Evolutionary conservation across 2,888 invertebrate genomes (phyloP).

Genomic region (Diabrotica balteata): DNA sequence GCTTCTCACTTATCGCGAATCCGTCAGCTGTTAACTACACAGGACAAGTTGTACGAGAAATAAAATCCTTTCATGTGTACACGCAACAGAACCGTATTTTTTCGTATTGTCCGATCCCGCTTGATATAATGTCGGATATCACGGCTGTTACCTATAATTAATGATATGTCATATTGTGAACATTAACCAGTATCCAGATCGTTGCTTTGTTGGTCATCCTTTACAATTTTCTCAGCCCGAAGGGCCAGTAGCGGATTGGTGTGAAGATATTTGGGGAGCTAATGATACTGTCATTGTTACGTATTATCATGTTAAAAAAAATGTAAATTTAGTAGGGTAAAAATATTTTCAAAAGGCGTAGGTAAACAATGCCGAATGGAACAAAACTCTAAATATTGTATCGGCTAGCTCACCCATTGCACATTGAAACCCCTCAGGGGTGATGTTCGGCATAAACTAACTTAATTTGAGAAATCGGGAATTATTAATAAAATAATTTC

Average conservation of each 20-base stretch:
- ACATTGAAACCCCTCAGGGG: too few relatives aligned
- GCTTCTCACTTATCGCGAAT: slow-evolving; percentile 25
- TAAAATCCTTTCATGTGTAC: slow-evolving; percentile 40
- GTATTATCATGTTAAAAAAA: background rate
- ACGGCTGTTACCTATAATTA: slow-evolving; percentile 58
- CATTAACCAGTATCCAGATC: slow-evolving; percentile 57
- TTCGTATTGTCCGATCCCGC: slow-evolving; percentile 50
- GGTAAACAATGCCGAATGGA: too few relatives aligned
- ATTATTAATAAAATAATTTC: too few relatives aligned
- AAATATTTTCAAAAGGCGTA: too few relatives aligned
- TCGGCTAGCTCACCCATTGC: too few relatives aligned
- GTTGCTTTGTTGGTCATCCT: slow-evolving; percentile 54
- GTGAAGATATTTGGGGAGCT: slow-evolving; percentile 15
- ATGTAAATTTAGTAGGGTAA: background rate
- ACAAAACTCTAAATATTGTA: too few relatives aligned
- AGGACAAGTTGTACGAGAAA: slow-evolving; percentile 43
- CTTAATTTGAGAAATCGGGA: too few relatives aligned
- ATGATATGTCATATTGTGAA: slow-evolving; percentile 58
- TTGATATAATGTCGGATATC: slow-evolving; percentile 54
- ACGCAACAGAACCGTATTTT: slow-evolving; percentile 52
- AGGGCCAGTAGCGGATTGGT: slow-evolving; percentile 29
- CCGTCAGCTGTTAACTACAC: slow-evolving; percentile 27
- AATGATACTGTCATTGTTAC: slow-evolving; percentile 10
- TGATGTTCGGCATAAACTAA: too few relatives aligned
- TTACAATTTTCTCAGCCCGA: slow-evolving; percentile 46